Percentiles rank a stretch among this genome's conserved stretches.
These are phyloP conservation scores for Apis mellifera DNA, from an alignment of 1,140 invertebrate genomes.

Conservation along the genomic window Amel_HAv3.1 CM009943.2:5682501-5683000, in stretches of 20 bases:
- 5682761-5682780: constrained; percentile 39
- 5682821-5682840: neutral
- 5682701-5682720: too few species aligned
- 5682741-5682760: neutral
- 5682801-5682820: neutral
- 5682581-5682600: constrained; percentile 3
- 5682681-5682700: too few species aligned
- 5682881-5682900: neutral
- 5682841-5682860: too few species aligned
- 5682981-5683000: constrained; percentile 18
- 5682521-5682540: constrained; percentile 61
- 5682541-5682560: constrained; percentile 30
- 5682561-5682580: constrained; percentile 24
- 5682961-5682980: constrained; percentile 33
- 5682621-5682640: constrained; percentile 33
- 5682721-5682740: neutral
- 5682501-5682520: constrained; percentile 65
- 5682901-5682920: constrained; percentile 15
- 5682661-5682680: neutral
- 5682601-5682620: constrained; percentile 33
- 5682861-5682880: too few species aligned
- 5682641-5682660: constrained; percentile 47
- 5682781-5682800: constrained; percentile 11
- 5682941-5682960: constrained; percentile 4
- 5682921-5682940: constrained; percentile 13